Conservation (phyloP, 2,888 invertebrate genomes). For the Sesia bembeciformis region DNA sequence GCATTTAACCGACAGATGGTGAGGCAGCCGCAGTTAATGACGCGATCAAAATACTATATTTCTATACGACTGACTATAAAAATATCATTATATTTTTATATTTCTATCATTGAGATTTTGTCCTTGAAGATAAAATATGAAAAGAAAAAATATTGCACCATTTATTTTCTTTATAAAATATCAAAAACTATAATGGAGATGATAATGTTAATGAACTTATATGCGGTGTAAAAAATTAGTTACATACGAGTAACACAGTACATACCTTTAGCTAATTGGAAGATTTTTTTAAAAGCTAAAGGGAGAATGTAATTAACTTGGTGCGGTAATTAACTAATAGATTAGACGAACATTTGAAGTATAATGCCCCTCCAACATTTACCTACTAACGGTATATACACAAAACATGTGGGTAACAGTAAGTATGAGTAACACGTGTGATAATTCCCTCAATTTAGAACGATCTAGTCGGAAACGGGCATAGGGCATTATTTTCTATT, state of each 20-base stretch:
- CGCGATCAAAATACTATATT: neutral
- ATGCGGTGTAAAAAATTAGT: no score
- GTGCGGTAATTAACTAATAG: conserved; percentile 10
- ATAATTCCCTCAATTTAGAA: neutral
- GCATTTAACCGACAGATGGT: conserved; percentile 48
- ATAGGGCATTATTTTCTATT: neutral
- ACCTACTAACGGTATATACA: neutral
- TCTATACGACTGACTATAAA: no score
- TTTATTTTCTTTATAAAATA: no score
- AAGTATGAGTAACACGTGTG: neutral
- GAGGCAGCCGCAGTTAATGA: conserved; percentile 19
- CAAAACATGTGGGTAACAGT: neutral
- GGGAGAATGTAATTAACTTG: neutral
- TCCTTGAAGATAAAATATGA: no score
- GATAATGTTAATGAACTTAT: no score
- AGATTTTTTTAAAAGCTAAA: neutral
- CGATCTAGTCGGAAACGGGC: neutral
- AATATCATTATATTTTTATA: no score
- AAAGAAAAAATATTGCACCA: no score
- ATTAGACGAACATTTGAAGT: conserved; percentile 7
- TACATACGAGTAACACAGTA: no score
- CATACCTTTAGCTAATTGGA: neutral
- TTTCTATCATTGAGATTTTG: no score
- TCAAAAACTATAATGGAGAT: no score
- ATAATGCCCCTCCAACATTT: neutral